Conservation (phyloP, 2,113 vertebrate species). For the Ciconia boyciana region DNA sequence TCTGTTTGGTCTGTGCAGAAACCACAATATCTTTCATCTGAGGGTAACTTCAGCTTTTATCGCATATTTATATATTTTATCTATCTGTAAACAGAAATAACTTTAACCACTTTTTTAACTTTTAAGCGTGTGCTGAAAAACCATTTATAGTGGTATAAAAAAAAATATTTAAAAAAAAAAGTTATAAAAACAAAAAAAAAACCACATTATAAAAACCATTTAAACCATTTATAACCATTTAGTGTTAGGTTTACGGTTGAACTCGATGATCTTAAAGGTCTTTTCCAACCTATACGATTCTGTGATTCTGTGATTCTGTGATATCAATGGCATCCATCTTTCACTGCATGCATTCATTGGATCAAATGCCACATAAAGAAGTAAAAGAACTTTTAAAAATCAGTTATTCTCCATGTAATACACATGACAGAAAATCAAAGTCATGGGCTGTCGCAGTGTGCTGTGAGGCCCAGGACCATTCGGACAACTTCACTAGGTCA, state of each 20-base stretch:
- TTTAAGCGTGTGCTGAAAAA: background rate
- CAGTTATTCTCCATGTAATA: background rate
- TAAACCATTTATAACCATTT: too few relatives aligned
- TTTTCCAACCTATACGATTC: too few relatives aligned
- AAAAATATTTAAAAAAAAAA: too few relatives aligned
- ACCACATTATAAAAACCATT: too few relatives aligned
- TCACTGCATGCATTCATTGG: background rate
- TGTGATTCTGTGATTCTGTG: too few relatives aligned
- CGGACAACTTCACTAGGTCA: background rate
- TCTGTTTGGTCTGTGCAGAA: background rate
- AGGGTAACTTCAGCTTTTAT: background rate
- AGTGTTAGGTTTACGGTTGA: too few relatives aligned
- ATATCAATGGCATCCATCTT: background rate
- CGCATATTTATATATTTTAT: background rate
- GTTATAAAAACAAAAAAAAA: too few relatives aligned
- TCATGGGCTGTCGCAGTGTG: rapidly evolving
- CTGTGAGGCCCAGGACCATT: background rate
- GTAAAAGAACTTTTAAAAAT: background rate
- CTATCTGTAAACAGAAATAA: background rate
- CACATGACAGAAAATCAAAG: rapidly evolving
- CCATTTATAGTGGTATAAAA: background rate
- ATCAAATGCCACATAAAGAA: background rate
- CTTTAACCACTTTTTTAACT: background rate
- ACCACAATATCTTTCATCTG: background rate
- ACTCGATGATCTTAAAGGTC: too few relatives aligned